Base-by-base conservation (phyloP, 2,888 invertebrate genomes). In the Nomada lathburiana region DNA sequence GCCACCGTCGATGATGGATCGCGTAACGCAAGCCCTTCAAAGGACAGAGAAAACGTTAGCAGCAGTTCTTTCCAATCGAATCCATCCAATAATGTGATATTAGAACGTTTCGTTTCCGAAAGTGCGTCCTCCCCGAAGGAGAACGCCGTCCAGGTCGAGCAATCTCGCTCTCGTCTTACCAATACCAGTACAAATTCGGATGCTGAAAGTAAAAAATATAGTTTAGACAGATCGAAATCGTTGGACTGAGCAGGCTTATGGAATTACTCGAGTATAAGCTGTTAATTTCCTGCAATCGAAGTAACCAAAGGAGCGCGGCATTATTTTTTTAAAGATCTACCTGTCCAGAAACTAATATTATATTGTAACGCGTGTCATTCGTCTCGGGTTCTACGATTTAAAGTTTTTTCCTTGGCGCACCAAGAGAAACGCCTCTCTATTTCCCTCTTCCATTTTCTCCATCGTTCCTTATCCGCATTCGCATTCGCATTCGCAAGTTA, bases 81-180 rank as follows among this genome's bases (percentile, higher is more conserved):
- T 93, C 93, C 93, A 93, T 93, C 93, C 93, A 93, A 91, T 87
- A 93, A 93, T 93, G 93, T 93, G 93, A 93, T 93, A 93, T 92
- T 92, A 92, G 91, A 90, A 83, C 89, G 92, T 86, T 89, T 90
- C 89, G 92, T 87, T 91, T 90, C 87, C 72, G 86, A 86, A 72
- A 87, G 86, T 80, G 83, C 85, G 85, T 84, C 86, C 85, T 81
- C 81, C 55, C 70, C 89, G 76, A 73, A 81, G 71, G 86, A 76
- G 75, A 82, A 85, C 84, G 62, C 42, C 42, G 86, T 84, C n/a
- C 29, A 59, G 16, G 16, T 70, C 68, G 85, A 86, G 73, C 60
- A 52, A 73, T 84, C 80, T 81, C 87, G 86, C 80, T 85, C 86
- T 82, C 85, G 84, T 83, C 86, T 85, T 76, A 84, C 82, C 82